Evolutionary conservation across 2,888 invertebrate genomes (phyloP).

Genomic region (Monochamus alternatus): DNA sequence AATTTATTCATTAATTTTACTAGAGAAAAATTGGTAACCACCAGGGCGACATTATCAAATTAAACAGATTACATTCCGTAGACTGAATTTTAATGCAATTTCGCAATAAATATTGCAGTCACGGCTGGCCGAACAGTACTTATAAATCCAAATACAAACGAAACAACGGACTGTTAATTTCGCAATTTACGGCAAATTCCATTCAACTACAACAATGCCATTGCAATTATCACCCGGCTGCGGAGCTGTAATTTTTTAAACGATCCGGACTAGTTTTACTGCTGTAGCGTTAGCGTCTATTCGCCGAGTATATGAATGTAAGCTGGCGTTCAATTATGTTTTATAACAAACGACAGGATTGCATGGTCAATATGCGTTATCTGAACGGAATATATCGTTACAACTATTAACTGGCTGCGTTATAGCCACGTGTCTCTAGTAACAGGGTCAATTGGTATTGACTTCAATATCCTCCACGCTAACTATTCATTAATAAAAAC

Average conservation of each 20-base stretch:
- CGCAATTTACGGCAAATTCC: conserved; percentile 32
- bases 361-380: conserved; percentile 45
- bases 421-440: conserved; percentile 43
- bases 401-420: conserved; percentile 5
- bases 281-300: background rate
- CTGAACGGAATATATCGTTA: conserved; percentile 5
- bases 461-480: conserved; percentile 49
- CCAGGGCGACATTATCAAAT: background rate
- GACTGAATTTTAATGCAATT: conserved; percentile 25
- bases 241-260: conserved; percentile 8
- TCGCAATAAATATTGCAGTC: conserved; percentile 24
- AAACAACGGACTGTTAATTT: conserved; percentile 21
- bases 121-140: conserved; percentile 27
- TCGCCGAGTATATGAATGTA: conserved; percentile 33
- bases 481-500: conserved; percentile 37
- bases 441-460: conserved; percentile 52
- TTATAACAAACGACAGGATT: conserved; percentile 47
- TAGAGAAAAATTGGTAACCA: background rate
- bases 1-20: too few species aligned
- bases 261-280: conserved; percentile 1
- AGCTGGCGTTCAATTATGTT: conserved; percentile 35
- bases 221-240: conserved; percentile 9
- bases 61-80: background rate
- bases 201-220: conserved; percentile 23
- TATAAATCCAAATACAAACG: conserved; percentile 20